Evolutionary conservation across 1,140 invertebrate species (phyloP).

Genomic region (Cataglyphis hispanica): DNA sequence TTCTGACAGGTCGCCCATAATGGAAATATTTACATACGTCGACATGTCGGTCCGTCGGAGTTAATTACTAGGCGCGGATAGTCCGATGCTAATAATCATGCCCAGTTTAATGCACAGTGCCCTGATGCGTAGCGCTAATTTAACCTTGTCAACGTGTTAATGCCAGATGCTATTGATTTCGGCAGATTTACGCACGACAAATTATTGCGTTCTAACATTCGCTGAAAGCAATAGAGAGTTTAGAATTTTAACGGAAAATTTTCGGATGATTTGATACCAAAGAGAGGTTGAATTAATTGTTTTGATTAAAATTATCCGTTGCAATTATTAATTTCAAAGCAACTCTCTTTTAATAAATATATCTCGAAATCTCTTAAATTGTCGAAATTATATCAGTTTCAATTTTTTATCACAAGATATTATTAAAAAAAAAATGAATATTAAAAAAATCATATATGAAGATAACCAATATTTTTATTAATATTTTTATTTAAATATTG

Average conservation of each 20-base stretch:
- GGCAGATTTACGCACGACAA: neutral
- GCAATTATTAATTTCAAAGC: too few relatives aligned
- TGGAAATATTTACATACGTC: slow-evolving; percentile 46
- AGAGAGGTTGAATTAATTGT: neutral
- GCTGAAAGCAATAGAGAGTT: neutral
- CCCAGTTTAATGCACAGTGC: slow-evolving; percentile 1
- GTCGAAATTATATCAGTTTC: neutral
- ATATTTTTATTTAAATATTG: neutral
- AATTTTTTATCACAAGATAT: neutral
- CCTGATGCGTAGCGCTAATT: slow-evolving; percentile 1
- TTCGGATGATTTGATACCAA: neutral
- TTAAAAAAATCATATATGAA: neutral
- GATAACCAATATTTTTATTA: neutral
- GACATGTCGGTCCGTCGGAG: neutral
- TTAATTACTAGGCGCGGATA: neutral
- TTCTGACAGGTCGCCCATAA: slow-evolving; percentile 17
- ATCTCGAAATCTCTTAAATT: neutral
- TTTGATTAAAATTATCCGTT: neutral
- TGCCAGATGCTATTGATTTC: slow-evolving; percentile 44
- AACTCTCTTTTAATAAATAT: too few relatives aligned
- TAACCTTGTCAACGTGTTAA: neutral
- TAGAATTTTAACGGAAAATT: neutral
- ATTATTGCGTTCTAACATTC: neutral
- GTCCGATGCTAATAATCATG: slow-evolving; percentile 15
- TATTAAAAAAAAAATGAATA: neutral